Evolutionary conservation across 1,140 invertebrate genomes (phyloP).

Genomic region (Drosophila serrata): DNA sequence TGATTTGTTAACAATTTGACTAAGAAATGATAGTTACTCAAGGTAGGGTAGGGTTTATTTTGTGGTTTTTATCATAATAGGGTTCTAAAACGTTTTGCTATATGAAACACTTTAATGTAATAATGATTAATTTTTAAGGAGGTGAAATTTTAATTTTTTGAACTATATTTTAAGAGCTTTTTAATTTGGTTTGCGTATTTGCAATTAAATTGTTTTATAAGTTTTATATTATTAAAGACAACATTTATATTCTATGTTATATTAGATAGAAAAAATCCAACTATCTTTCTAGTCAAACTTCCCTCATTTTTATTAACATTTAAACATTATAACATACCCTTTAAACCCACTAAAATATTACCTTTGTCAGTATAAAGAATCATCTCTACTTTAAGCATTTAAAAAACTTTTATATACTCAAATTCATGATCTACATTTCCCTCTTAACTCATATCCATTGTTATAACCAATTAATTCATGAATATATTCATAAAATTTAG

Average conservation of each 20-base stretch:
- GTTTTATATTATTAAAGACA: no score
- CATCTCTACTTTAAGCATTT: background rate
- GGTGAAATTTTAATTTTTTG: no score
- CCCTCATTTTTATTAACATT: no score
- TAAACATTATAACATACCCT: no score
- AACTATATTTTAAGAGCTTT: no score
- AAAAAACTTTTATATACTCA: background rate
- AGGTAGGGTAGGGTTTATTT: background rate
- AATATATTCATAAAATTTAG: background rate
- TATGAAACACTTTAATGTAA: background rate
- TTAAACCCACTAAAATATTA: background rate
- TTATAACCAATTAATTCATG: background rate
- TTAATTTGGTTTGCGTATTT: no score
- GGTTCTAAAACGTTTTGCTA: background rate
- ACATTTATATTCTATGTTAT: no score
- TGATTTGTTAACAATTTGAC: conserved; percentile 11
- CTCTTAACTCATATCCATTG: background rate
- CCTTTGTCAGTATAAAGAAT: background rate
- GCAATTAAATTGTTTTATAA: no score
- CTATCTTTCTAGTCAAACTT: no score
- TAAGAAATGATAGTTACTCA: background rate
- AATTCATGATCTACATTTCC: background rate
- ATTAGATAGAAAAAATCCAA: no score
- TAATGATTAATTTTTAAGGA: background rate
- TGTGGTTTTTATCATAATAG: background rate